Percentiles rank a stretch among this genome's conserved stretches.
Evolutionary conservation across 2,113 vertebrate genomes (phyloP).

Genomic region (Calypte anna): DNA sequence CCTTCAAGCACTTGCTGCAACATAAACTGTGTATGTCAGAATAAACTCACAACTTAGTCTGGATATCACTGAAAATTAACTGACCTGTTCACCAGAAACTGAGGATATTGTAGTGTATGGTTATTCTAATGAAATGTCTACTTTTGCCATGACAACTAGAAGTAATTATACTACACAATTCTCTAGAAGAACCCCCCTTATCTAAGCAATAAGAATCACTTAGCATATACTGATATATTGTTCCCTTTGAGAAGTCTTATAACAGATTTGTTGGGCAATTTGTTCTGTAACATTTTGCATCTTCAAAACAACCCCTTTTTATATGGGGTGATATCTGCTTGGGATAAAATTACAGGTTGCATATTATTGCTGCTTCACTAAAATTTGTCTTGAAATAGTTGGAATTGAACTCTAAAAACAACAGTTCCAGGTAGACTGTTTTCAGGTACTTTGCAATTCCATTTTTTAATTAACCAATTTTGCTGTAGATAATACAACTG

Average conservation of each 20-base stretch:
- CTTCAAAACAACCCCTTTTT: neutral
- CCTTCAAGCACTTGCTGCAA: neutral
- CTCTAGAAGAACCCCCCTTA: neutral
- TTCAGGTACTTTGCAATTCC: slow-evolving; percentile 49
- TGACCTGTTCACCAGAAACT: neutral
- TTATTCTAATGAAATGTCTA: neutral
- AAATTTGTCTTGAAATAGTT: slow-evolving; percentile 39
- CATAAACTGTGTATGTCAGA: neutral
- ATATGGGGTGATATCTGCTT: slow-evolving; percentile 13
- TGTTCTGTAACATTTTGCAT: neutral
- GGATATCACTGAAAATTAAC: neutral
- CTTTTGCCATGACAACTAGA: neutral
- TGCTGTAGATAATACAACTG: slow-evolving; percentile 59
- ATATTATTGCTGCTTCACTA: slow-evolving; percentile 27
- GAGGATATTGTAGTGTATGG: neutral
- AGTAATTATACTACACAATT: neutral
- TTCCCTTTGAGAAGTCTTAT: neutral
- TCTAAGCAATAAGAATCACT: neutral
- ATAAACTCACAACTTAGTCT: neutral
- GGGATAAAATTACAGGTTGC: slow-evolving; percentile 10
- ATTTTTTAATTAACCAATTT: slow-evolving; percentile 71
- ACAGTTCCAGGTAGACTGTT: slow-evolving; percentile 3
- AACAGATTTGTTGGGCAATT: neutral
- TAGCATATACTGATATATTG: neutral
- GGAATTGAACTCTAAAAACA: slow-evolving; percentile 42